Evolutionary conservation across 2,888 invertebrate genomes (phyloP), one percentile per base, ranked within the genome.

Genomic region (Dendrolimus pini): DNA sequence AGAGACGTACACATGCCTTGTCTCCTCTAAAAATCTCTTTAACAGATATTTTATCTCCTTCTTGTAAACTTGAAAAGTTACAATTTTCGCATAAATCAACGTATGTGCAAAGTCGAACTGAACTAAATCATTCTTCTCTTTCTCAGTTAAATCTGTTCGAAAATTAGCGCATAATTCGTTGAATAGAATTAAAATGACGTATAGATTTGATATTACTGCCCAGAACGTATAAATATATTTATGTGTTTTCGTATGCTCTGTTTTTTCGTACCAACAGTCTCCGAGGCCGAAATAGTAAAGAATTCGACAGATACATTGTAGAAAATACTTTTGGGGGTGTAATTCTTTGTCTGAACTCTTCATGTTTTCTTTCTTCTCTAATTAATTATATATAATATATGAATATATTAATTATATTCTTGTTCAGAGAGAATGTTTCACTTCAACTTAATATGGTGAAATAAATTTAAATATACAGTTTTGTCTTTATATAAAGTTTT

Each of bases 101-200:
- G 75, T 65, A 56, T 82, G 80, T 0, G 75, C 84, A 2, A 81
- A 63, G 6, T 62, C 67, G 13, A 80, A 78, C 53, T 77, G 77
- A 0, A 75, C 55, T 7, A 78, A 53, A 55, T 83, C 82, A 8
- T 73, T 78, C 55, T 60, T 70, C 55, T 84, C 85, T 41, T 76
- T 72, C 0, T 62, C 63, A 0, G 63, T 73, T 41, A 85, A 59
- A 59, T 83, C 80, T 0, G 67, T 55, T 12, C 80, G 68, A 1
- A 68, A 56, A 53, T 74, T 61, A 0, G 80, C 73, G 0, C 78
- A 18, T 1, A 76, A 56, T 57, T 78, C 77, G 55, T 82, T 71
- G 1, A 73, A 1, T 0, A 78, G 59, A 1, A 71, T 63, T 0
- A 67, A 41, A 2, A 78, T 54, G 1, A 74, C 56, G 56, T 71